Conservation (phyloP, 2,113 vertebrate species). For the Regulus satrapa region DNA sequence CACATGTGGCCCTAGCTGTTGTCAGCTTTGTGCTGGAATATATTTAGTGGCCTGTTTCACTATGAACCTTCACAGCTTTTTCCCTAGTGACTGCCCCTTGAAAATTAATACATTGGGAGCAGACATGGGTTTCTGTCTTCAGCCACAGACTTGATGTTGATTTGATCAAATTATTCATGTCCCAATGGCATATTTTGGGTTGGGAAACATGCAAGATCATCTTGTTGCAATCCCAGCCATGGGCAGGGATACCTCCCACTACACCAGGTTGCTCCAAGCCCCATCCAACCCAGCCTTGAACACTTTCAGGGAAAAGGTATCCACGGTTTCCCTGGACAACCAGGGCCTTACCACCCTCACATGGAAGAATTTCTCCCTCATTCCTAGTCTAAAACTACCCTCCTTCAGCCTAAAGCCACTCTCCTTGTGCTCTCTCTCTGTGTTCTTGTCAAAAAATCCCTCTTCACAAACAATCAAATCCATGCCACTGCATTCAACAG, state of each 20-base stretch:
- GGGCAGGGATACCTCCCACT: background rate
- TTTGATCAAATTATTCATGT: background rate
- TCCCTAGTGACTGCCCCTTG: background rate
- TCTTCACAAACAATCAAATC: background rate
- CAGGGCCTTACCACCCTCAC: background rate
- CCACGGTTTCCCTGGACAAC: background rate
- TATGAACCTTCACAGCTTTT: background rate
- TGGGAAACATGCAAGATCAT: background rate
- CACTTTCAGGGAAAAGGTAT: background rate
- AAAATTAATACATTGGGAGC: background rate
- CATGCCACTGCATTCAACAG: background rate
- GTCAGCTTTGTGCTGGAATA: slow-evolving; percentile 39
- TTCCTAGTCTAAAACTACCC: background rate
- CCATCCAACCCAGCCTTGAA: background rate
- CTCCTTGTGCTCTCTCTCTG: too few relatives aligned
- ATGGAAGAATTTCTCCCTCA: background rate
- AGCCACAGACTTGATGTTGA: background rate
- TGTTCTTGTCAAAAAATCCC: background rate
- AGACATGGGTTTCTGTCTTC: background rate
- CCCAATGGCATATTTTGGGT: background rate
- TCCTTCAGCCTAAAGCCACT: background rate
- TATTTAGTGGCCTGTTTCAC: background rate
- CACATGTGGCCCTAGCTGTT: slow-evolving; percentile 33
- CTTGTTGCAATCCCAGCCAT: background rate
- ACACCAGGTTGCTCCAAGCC: background rate